Conservation (phyloP, 2,797 vertebrate genomes). For the Huso huso region DNA sequence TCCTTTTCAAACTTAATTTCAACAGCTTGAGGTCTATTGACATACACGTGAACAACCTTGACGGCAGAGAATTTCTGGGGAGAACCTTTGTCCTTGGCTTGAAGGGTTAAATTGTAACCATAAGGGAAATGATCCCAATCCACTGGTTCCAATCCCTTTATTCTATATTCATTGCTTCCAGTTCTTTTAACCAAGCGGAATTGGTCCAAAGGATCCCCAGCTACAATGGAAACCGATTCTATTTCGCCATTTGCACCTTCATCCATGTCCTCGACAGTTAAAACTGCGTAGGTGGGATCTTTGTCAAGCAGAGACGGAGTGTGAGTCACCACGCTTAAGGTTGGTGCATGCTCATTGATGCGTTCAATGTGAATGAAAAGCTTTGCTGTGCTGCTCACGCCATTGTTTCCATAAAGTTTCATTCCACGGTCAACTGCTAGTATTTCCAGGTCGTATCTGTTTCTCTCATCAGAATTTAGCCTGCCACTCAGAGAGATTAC, state of each 20-base stretch:
- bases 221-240: slow-evolving; percentile 77
- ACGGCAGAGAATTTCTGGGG: slow-evolving; percentile 78
- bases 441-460: slow-evolving; percentile 84
- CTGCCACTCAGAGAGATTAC: slow-evolving; percentile 88
- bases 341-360: slow-evolving; percentile 79
- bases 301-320: slow-evolving; percentile 64
- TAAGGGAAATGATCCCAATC: slow-evolving; percentile 73
- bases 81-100: slow-evolving; percentile 84
- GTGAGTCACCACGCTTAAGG: slow-evolving; percentile 67
- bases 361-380: slow-evolving; percentile 91
- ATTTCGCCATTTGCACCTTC: slow-evolving; percentile 87
- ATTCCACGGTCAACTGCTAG: slow-evolving; percentile 92
- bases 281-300: slow-evolving; percentile 72
- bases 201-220: slow-evolving; percentile 72
- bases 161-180: slow-evolving; percentile 68
- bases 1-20: slow-evolving; percentile 74
- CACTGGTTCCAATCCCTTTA: slow-evolving; percentile 69
- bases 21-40: slow-evolving; percentile 49
- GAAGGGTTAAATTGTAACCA: slow-evolving; percentile 83
- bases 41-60: slow-evolving; percentile 63
- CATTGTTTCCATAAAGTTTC: slow-evolving; percentile 96
- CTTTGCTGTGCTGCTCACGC: slow-evolving; percentile 93
- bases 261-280: slow-evolving; percentile 78
- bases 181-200: slow-evolving; percentile 73
- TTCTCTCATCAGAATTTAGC: slow-evolving; percentile 79